Evolutionary conservation across 2,888 invertebrate species (phyloP).

Genomic region (Ptycholaimellus sp.): DNA sequence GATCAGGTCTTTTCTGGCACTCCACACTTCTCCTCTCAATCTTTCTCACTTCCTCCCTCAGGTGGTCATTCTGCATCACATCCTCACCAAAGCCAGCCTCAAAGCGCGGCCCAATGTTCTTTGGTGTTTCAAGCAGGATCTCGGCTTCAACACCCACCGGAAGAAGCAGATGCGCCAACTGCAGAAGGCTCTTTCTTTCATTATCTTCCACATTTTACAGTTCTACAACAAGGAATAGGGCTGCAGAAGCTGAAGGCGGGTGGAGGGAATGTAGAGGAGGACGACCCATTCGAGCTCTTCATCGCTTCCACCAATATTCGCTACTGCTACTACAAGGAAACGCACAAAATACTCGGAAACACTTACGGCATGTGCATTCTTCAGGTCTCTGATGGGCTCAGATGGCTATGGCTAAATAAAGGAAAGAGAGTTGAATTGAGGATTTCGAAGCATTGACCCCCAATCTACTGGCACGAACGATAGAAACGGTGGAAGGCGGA

Average conservation of each 20-base stretch:
- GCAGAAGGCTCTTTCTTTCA: constrained; percentile 31
- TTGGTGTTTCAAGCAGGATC: constrained; percentile 95
- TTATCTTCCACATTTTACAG: not conserved
- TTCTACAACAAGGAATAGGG: not conserved
- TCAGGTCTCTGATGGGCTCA: constrained; percentile 37
- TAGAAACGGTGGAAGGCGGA: constrained; percentile 96
- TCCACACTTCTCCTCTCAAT: not conserved
- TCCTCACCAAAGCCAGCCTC: constrained; percentile 74
- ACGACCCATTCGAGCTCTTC: constrained; percentile 85
- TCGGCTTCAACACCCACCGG: constrained; percentile 67
- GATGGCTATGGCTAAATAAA: constrained; percentile 1
- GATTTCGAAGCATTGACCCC: constrained; percentile 95
- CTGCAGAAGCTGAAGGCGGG: constrained; percentile 6
- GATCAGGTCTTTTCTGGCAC: constrained; percentile 47
- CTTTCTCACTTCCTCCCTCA: constrained; percentile 26
- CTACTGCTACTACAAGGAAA: constrained; percentile 87
- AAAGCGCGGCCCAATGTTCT: constrained; percentile 74
- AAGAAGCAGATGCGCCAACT: constrained; percentile 66
- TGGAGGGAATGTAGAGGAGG: constrained; percentile 64
- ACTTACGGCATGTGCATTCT: constrained; percentile 85
- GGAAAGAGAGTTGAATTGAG: constrained; percentile 27
- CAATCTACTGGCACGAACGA: constrained; percentile 73
- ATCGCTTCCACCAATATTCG: constrained; percentile 82
- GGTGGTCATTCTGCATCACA: constrained; percentile 89
- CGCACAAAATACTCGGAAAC: constrained; percentile 85